phyloP scores from a whole-genome alignment of 1,140 invertebrate species.

The Cryptotermes secundus region DNA sequence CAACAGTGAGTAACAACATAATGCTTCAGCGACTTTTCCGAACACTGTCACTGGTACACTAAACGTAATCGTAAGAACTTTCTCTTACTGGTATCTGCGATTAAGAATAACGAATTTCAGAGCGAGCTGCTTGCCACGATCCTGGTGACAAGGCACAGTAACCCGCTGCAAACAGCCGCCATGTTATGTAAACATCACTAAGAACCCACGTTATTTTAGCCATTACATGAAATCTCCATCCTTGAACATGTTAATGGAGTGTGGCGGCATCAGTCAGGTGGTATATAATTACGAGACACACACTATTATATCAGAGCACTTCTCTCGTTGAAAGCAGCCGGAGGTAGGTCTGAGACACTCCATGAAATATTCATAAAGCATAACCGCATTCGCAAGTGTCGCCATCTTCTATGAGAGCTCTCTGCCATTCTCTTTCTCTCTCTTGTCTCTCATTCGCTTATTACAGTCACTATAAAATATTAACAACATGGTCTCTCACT shows the following conservation, averaged over 20 bases:
- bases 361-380: conserved; percentile 15
- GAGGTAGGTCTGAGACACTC: background rate
- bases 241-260: background rate
- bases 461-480: conserved; percentile 5
- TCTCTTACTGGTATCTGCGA: too few species aligned
- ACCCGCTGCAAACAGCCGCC: background rate
- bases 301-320: background rate
- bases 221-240: background rate
- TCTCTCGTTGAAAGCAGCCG: background rate
- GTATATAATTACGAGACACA: conserved; percentile 1
- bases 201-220: background rate
- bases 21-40: too few species aligned
- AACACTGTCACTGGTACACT: too few species aligned
- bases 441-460: background rate
- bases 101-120: too few species aligned
- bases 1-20: too few species aligned
- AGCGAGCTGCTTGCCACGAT: too few species aligned
- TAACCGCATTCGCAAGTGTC: conserved; percentile 13
- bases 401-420: background rate
- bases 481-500: background rate
- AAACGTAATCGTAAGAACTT: too few species aligned
- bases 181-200: background rate
- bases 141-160: too few species aligned
- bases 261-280: background rate
- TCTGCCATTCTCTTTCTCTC: background rate